These are phyloP conservation scores for Chionodraco myersi DNA, from an alignment of 2,113 vertebrate genomes.

Conservation along the genomic window DNA sequence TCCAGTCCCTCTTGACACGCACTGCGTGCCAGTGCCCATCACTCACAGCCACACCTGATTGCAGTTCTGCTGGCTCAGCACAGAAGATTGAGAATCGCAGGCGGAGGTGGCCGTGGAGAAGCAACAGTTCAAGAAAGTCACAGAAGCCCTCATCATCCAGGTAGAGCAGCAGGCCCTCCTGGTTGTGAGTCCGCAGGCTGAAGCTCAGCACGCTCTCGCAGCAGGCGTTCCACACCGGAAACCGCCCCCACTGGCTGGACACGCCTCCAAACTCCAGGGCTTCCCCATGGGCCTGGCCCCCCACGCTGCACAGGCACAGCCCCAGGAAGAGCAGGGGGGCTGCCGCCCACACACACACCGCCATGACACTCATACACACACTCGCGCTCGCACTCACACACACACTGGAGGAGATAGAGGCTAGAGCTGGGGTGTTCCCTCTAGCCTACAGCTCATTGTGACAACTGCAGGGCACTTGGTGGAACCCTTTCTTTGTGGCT, in stretches of 20 bases:
- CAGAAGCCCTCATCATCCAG: constrained; percentile 99
- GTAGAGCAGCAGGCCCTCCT: constrained; percentile 96
- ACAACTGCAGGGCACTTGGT: constrained; percentile 60
- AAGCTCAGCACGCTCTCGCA: constrained; percentile 99
- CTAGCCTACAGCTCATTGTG: constrained; percentile 76
- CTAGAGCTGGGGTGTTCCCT: constrained; percentile 74
- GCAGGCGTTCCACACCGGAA: constrained; percentile 99
- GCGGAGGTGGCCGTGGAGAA: constrained; percentile 93
- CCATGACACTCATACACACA: constrained; percentile 80
- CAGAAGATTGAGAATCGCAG: constrained; percentile 99
- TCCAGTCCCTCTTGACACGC: constrained; percentile 93
- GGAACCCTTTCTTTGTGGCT: constrained; percentile 44
- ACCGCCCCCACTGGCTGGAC: constrained; percentile 97
- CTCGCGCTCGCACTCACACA: constrained; percentile 70
- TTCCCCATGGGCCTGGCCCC: constrained; percentile 80
- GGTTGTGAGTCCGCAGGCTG: constrained; percentile 97
- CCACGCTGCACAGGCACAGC: constrained; percentile 80
- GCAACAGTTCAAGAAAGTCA: constrained; percentile 97
- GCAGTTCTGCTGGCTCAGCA: constrained; percentile 92
- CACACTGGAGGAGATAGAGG: constrained; percentile 62
- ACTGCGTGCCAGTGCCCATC: constrained; percentile 94
- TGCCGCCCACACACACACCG: constrained; percentile 80
- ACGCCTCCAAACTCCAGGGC: constrained; percentile 94
- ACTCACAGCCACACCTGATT: constrained; percentile 91
- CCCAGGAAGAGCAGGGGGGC: constrained; percentile 82